Evolutionary conservation across 2,888 invertebrate genomes (phyloP).

Genomic region (Shargacucullia verbasci): DNA sequence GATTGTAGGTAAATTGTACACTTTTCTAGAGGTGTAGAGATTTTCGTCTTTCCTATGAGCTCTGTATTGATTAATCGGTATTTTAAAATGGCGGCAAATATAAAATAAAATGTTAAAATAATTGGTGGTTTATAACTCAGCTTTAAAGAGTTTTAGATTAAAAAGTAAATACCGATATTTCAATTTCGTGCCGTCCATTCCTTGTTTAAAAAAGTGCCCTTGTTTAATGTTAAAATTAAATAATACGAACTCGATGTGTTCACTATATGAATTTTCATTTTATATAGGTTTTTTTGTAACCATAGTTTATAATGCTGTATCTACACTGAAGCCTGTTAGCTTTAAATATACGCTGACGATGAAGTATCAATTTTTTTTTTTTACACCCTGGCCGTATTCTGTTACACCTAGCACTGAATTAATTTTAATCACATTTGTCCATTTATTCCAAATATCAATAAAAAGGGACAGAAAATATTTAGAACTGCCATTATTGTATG

Average conservation of each 20-base stretch:
- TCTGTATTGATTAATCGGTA: slow-evolving; percentile 10
- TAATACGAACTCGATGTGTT: slow-evolving; percentile 75
- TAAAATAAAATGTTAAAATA: background rate
- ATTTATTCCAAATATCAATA: too few species aligned
- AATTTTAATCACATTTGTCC: too few species aligned
- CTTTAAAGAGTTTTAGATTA: slow-evolving; percentile 39
- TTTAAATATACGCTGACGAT: slow-evolving; percentile 15
- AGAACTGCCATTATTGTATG: too few species aligned
- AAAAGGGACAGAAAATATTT: too few species aligned
- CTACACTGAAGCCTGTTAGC: slow-evolving; percentile 31
- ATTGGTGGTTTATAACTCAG: too few species aligned
- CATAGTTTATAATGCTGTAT: slow-evolving; percentile 21
- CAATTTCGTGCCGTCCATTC: slow-evolving; percentile 74
- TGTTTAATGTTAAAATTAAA: slow-evolving; percentile 65
- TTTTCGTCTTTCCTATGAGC: too few species aligned
- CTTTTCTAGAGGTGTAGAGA: too few species aligned
- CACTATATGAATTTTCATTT: slow-evolving; percentile 61
- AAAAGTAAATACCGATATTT: slow-evolving; percentile 32
- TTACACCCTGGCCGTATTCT: too few species aligned
- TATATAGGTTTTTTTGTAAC: slow-evolving; percentile 36
- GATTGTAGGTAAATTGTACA: too few species aligned
- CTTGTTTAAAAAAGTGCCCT: slow-evolving; percentile 69
- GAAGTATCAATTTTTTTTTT: slow-evolving; percentile 3
- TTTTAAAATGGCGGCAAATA: slow-evolving; percentile 35
- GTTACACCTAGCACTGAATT: too few species aligned